Evolutionary conservation across 2,113 vertebrate genomes (phyloP).

Genomic region (Sisor rabdophorus): DNA sequence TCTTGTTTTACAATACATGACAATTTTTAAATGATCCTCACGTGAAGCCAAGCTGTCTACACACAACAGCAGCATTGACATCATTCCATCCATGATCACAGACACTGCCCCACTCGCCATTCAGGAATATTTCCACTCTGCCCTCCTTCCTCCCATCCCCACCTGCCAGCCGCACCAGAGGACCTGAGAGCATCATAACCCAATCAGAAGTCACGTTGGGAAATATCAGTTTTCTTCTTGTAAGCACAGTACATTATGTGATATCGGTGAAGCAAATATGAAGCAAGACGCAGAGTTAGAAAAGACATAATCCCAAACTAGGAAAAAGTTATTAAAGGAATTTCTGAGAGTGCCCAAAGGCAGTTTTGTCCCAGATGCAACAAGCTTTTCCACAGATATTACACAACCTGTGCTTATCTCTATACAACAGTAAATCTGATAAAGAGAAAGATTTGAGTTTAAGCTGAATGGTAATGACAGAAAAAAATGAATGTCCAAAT

Average conservation of each 20-base stretch:
- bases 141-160: slow-evolving; percentile 70
- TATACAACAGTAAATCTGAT: slow-evolving; percentile 3
- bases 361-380: not conserved
- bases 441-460: not conserved
- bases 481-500: slow-evolving; percentile 5
- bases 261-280: not conserved
- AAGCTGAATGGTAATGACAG: slow-evolving; percentile 24
- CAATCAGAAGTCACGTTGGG: not conserved
- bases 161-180: slow-evolving; percentile 68
- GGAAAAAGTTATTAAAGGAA: slow-evolving; percentile 1
- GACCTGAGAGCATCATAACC: slow-evolving; percentile 55
- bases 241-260: not conserved
- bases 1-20: not conserved
- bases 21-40: slow-evolving; percentile 38
- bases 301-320: not conserved
- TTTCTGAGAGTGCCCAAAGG: not conserved
- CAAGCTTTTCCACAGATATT: not conserved
- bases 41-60: slow-evolving; percentile 76
- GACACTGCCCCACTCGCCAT: slow-evolving; percentile 75
- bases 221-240: slow-evolving; percentile 5
- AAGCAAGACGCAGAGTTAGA: slow-evolving; percentile 7
- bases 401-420: not conserved
- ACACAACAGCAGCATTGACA: slow-evolving; percentile 71
- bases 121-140: slow-evolving; percentile 73
- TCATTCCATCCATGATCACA: slow-evolving; percentile 76